phyloP scores from a whole-genome alignment of 2,888 invertebrate genomes.

The Drosophila mimetica region DNA sequence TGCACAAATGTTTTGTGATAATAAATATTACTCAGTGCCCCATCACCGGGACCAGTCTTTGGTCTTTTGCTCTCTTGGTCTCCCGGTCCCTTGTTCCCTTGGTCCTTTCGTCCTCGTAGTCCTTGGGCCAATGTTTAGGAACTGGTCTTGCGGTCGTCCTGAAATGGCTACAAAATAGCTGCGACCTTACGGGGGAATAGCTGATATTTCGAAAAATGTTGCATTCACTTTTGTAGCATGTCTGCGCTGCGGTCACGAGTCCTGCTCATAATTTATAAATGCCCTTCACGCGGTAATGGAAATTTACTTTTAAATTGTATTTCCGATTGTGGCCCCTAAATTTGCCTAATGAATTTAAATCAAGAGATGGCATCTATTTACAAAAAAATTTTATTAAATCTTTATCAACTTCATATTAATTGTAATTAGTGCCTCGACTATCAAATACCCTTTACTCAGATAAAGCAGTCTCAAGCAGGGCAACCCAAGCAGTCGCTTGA shows the following conservation, averaged over 20 bases:
- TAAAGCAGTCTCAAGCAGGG: too few relatives aligned
- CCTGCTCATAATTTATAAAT: constrained; percentile 25
- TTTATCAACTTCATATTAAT: too few relatives aligned
- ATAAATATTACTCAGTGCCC: constrained; percentile 79
- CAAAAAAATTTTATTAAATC: too few relatives aligned
- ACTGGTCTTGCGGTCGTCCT: constrained; percentile 31
- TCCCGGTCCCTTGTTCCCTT: not conserved
- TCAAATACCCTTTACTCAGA: too few relatives aligned
- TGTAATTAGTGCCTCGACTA: too few relatives aligned
- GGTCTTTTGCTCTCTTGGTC: not conserved
- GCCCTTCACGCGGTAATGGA: constrained; percentile 23
- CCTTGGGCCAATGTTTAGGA: constrained; percentile 46
- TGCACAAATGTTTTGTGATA: constrained; percentile 79
- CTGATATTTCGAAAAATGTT: constrained; percentile 40
- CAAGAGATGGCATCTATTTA: too few relatives aligned
- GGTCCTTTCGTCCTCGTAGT: not conserved
- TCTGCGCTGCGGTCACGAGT: constrained; percentile 23
- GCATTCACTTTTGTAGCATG: constrained; percentile 53
- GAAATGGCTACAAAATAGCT: constrained; percentile 31
- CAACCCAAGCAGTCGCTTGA: too few relatives aligned
- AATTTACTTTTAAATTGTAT: constrained; percentile 36
- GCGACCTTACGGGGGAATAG: constrained; percentile 4
- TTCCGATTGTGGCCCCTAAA: not conserved
- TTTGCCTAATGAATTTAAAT: too few relatives aligned
- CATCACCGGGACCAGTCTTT: constrained; percentile 40